These are phyloP conservation scores for Aporrectodea caliginosa DNA, from an alignment of 1,140 invertebrate genomes.

Conservation along the genomic window DNA sequence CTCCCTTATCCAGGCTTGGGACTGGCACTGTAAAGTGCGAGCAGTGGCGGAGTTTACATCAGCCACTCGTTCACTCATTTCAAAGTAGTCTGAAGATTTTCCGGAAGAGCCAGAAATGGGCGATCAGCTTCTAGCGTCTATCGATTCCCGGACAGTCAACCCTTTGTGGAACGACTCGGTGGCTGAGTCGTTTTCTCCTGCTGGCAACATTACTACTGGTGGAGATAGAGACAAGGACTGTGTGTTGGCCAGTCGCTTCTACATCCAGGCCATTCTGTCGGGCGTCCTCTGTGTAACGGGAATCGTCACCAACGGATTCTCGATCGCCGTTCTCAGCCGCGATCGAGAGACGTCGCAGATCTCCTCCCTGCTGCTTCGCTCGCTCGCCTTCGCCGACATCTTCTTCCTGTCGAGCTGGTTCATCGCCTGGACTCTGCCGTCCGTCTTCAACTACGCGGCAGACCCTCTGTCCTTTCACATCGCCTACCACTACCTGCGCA, in stretches of 20 bases:
- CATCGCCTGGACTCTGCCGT: neutral
- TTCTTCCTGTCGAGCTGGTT: neutral
- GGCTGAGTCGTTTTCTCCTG: too few species aligned
- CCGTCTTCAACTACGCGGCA: neutral
- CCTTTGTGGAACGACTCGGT: too few species aligned
- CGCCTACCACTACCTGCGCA: slow-evolving; percentile 5
- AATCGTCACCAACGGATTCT: neutral
- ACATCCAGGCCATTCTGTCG: neutral
- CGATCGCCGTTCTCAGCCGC: neutral
- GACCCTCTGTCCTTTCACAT: neutral
- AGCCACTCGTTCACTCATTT: too few species aligned
- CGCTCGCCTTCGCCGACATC: neutral
- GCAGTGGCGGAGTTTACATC: too few species aligned
- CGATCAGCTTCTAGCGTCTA: too few species aligned
- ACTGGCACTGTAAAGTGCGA: too few species aligned
- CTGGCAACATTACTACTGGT: too few species aligned
- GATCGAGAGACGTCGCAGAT: neutral
- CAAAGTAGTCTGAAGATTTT: too few species aligned
- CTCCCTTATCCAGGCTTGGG: too few species aligned
- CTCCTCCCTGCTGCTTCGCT: neutral
- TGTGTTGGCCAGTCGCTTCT: neutral
- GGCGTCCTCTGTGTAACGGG: neutral
- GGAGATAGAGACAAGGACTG: neutral
- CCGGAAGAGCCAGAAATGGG: too few species aligned
- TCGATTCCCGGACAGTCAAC: too few species aligned